Percentiles rank a stretch among this genome's conserved stretches.
phyloP scores from a whole-genome alignment of 2,888 invertebrate genomes.

The Furcula furcula region DNA sequence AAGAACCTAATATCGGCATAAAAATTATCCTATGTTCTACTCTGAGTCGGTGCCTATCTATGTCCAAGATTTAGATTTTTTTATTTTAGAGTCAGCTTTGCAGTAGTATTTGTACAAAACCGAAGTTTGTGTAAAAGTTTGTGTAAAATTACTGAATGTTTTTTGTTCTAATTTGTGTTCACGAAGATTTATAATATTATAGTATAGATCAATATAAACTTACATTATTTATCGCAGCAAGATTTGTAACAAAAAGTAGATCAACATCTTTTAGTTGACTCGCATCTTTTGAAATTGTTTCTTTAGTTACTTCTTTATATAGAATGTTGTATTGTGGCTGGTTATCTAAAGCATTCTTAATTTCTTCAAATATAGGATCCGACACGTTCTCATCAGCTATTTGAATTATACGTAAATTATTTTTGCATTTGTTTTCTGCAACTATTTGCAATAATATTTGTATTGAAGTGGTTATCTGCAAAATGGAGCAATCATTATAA shows the following conservation, averaged over 20 bases:
- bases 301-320: constrained; percentile 13
- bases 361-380: constrained; percentile 16
- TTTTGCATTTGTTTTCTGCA: constrained; percentile 35
- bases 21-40: too few species aligned
- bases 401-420: constrained; percentile 23
- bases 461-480: constrained; percentile 24
- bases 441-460: constrained; percentile 35
- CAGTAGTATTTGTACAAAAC: too few species aligned
- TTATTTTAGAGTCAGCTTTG: too few species aligned
- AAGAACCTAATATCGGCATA: too few species aligned
- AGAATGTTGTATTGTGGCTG: constrained; percentile 17
- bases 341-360: constrained; percentile 15
- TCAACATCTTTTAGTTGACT: constrained; percentile 16
- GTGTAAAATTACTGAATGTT: too few species aligned
- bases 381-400: constrained; percentile 12
- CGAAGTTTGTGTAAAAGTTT: too few species aligned
- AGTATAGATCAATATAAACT: too few species aligned
- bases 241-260: constrained; percentile 21
- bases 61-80: too few species aligned
- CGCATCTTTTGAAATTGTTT: constrained; percentile 1
- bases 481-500: background rate
- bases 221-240: constrained; percentile 25
- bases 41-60: too few species aligned
- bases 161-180: too few species aligned
- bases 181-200: too few species aligned